Conservation (phyloP, 2,888 invertebrate genomes). For the Drosophila austrosaltans region DNA sequence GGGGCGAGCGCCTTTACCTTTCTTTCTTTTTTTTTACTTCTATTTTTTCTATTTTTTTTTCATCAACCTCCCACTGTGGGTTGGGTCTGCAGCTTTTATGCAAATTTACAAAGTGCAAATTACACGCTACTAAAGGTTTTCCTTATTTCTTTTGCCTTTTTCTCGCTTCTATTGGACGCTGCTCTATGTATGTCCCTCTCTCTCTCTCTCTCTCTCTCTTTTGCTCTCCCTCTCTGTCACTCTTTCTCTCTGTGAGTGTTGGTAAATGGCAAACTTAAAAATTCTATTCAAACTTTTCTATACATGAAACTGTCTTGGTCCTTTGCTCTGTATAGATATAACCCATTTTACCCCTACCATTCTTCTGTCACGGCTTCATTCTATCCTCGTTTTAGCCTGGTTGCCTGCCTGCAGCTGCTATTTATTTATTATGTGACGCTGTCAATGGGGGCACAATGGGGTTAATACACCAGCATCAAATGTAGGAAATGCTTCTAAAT, state of each 20-base stretch:
- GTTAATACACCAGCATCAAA: not conserved
- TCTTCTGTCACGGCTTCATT: too few species aligned
- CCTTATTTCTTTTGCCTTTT: constrained; percentile 39
- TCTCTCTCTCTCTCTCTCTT: constrained; percentile 28
- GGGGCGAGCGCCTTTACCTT: not conserved
- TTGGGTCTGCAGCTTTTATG: constrained; percentile 71
- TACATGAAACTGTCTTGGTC: constrained; percentile 29
- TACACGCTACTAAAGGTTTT: constrained; percentile 80
- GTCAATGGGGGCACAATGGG: constrained; percentile 45
- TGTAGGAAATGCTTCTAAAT: not conserved
- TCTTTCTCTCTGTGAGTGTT: constrained; percentile 49
- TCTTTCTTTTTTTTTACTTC: not conserved
- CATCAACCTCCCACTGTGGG: not conserved
- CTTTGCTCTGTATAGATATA: constrained; percentile 30
- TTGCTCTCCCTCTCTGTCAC: constrained; percentile 32
- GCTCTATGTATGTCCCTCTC: constrained; percentile 34
- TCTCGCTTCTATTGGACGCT: constrained; percentile 55
- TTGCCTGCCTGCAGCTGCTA: constrained; percentile 39
- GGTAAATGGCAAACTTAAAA: constrained; percentile 79
- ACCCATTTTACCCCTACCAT: not conserved
- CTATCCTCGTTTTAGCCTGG: not conserved
- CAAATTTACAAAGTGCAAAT: constrained; percentile 82
- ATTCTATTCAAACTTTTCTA: constrained; percentile 77
- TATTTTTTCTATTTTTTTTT: constrained; percentile 11
- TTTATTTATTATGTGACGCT: constrained; percentile 67